Percentiles rank a stretch among this genome's conserved stretches.
These are phyloP conservation scores for Amazona ochrocephala DNA, from an alignment of 2,797 vertebrate genomes.

Conservation along the genomic window DNA sequence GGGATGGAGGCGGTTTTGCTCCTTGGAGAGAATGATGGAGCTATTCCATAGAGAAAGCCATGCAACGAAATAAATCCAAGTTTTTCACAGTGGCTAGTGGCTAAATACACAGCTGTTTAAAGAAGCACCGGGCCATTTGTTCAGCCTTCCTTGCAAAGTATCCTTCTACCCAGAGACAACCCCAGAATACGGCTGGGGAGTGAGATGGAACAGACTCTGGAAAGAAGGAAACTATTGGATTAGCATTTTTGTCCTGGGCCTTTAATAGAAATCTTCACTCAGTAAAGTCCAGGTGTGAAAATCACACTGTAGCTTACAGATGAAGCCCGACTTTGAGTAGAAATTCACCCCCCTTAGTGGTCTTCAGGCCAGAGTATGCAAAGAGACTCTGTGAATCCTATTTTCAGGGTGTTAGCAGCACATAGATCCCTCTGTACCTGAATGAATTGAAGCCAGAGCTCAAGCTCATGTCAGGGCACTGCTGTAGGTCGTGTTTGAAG, in stretches of 20 bases:
- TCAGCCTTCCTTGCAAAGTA: background rate
- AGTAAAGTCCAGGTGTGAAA: background rate
- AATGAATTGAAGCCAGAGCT: background rate
- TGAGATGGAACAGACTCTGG: background rate
- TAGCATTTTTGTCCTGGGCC: background rate
- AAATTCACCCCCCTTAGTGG: background rate
- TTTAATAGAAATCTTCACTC: background rate
- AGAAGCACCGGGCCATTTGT: background rate
- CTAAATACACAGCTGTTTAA: background rate
- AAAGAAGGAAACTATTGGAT: background rate
- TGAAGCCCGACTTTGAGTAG: background rate
- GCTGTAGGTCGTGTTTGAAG: background rate
- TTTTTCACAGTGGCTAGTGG: background rate
- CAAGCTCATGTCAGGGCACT: background rate
- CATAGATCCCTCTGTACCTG: background rate
- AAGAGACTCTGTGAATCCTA: background rate
- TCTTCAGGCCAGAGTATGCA: background rate
- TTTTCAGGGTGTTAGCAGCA: background rate
- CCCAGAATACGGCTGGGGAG: background rate
- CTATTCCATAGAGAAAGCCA: background rate
- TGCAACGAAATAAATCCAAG: background rate
- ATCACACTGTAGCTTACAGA: slow-evolving; percentile 3
- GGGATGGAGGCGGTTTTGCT: background rate
- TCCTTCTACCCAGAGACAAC: background rate
- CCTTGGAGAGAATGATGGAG: background rate